Percentiles rank a stretch among this genome's conserved stretches.
phyloP scores from a whole-genome alignment of 2,888 invertebrate genomes.

The Gryllus longicercus region DNA sequence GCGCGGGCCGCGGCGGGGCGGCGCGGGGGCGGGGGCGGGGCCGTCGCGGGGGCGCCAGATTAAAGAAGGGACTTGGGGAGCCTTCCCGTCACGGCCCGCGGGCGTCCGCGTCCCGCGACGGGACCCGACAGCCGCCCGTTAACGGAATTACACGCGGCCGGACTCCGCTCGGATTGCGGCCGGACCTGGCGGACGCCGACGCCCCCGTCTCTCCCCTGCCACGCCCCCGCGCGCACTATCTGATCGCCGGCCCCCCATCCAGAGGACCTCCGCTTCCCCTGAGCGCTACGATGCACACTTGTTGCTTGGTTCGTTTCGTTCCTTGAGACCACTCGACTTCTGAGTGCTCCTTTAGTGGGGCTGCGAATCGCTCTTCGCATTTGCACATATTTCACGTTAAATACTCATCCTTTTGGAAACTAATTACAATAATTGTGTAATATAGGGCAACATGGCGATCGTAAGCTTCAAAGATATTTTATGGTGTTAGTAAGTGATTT shows the following conservation, averaged over 20 bases:
- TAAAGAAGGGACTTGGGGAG: conserved; percentile 17
- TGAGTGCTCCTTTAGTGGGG: background rate
- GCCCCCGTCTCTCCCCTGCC: background rate
- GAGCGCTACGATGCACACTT: no score
- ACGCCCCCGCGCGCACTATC: background rate
- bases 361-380: background rate
- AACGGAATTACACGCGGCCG: conserved; percentile 7
- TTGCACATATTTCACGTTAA: no score
- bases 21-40: background rate
- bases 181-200: background rate
- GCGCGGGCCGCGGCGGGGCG: background rate
- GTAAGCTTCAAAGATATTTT: no score
- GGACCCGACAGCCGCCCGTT: conserved; percentile 9
- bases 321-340: background rate
- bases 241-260: no score
- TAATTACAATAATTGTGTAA: no score
- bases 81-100: conserved; percentile 9
- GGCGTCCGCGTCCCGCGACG: background rate
- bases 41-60: background rate
- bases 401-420: no score
- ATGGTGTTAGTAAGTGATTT: no score
- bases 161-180: conserved; percentile 1
- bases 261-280: no score
- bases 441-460: no score
- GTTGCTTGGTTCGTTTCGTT: no score